Evolutionary conservation across 1,140 invertebrate species (phyloP), one percentile per base, ranked within the genome.

Genomic region (Elymnias hypermnestra): DNA sequence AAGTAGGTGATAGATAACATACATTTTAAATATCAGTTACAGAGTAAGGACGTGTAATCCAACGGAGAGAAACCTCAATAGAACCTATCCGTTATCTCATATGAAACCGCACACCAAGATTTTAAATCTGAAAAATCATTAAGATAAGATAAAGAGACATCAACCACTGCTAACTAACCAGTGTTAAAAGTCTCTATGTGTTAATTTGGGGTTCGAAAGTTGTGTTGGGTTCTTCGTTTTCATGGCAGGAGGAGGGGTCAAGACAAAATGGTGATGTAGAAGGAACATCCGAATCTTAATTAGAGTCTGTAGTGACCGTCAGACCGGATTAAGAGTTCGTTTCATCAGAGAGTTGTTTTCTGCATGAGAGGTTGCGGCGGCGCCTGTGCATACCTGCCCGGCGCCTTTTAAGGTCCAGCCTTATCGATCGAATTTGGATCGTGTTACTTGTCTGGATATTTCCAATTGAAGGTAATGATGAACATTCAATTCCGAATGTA

Each of bases 271-370:
- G 74, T 47, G 48, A 47, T 51, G 51, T 50, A 29, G 31, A 40
- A 38, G 51, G 36, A 55, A 63, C 63, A 64, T 52, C 65, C 39
- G 53, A 61, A 60, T 66, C 69, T 76, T 82, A 82, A 82, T 82
- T 82, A 82, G 74, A 59, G 56, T 71, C 53, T 58, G 64, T 62
- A 61, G 67, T 75, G 72, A 75, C 72, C 77, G 77, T 82, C 77
- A 72, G 42, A 31, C 50, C 58, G 66, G 67, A 82, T 82, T 82
- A 82, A 68, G 62, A 40, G 51, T 64, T 75, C 74, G 72, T 72
- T 82, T 65, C 74, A 82, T 82, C 77, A 82, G 67, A 50, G 39
- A 56, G 62, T 65, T 63, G 70, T 61, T 76, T 78, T 74, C 77
- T 82, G 77, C 74, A 69, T 78, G 71, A 82, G 58, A 54, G 57